Base-by-base conservation (phyloP, 2,113 vertebrate genomes). In the Crotalus helleri region DNA sequence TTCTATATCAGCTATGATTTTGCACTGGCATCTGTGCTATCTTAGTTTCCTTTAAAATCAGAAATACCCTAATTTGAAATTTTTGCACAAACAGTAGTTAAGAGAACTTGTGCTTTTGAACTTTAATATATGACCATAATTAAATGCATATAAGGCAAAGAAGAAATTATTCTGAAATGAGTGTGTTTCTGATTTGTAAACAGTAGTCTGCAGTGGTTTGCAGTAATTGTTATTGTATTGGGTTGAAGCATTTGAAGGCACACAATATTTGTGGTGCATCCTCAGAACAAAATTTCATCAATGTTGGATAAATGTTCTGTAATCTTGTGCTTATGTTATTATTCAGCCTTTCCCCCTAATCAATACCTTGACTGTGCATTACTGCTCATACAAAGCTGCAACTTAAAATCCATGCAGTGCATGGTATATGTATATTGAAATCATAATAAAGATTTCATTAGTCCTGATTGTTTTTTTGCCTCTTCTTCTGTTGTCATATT, bases 221-320 rank as follows among this genome's bases (percentile, higher is more conserved):
- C 0, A 0, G 90, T 92, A 88, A n/a, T 39, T 44, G 92, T 85
- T 81, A 90, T 54, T 55, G 19, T 92, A 0, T 1, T 10, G 57
- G 54, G 0, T 51, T 0, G 1, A 51, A 6, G 1, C 85, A 0
- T 23, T 46, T 17, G 0, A 0, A 1, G 85, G 46, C 15, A 49
- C 89, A 24, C 15, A 74, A 81, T 81, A 81, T 81, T 21, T 81
- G 69, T 44, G 64, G 29, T 15, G 33, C 6, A 81, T 21, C 74
- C 33, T 44, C 33, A 81, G 33, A 39, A 39, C 33, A 81, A 81
- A 81, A 81, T 19, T 21, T 81, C 17, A 81, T 81, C 74, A 44
- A 11, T 81, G 74, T 81, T 39, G 15, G 33, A 39, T 81, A 81
- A 81, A 39, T 81, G 74, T 81, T 81, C 33, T 81, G 74, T 81